Base-by-base conservation (phyloP, 2,888 invertebrate species). In the Taenaris catops region DNA sequence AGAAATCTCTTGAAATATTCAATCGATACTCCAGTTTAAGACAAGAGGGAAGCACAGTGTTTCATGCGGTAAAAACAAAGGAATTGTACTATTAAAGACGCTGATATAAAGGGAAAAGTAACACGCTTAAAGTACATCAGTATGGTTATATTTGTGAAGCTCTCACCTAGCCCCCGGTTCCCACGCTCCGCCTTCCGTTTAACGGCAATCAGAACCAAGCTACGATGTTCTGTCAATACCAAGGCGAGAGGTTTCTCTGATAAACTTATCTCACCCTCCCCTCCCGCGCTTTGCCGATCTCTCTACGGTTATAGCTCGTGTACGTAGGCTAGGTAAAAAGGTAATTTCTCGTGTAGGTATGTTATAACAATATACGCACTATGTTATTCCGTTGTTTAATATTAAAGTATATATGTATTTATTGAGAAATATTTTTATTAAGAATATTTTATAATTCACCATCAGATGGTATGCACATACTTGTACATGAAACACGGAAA, bases 171-270 rank as follows among this genome's bases (percentile, higher is more conserved):
- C 38, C 44, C 38, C 44, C 43, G 43, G 36, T 41, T 36, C 38
- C 34, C 67, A 71, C 72, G 68, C 65, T 62, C 63, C 59, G 59
- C 65, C 74, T 83, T 80, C 73, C 76, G 76, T 68, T 80, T 69
- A 75, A 58, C 73, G 74, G 76, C 81, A 86, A 84, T 83, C 81
- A 83, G 74, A 70, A 68, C 68, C 71, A 63, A 61, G 67, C 72
- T 70, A 73, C 83, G 79, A 73, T 72, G 81, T 70, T 80, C 75
- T 80, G 83, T 84, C 84, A 84, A 84, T 84, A 84, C 71, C 68
- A 67, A 74, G 74, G 71, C 79, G 79, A 83, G 78, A 80, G 81
- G 79, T 79, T 80, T 76, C 72, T 66, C 73, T 81, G 84, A 84
- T 84, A 84, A 84, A 84, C 79, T 84, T 84, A 84, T 83, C 79